Base-by-base conservation (phyloP, 2,113 vertebrate species). In the Tichodroma muraria region DNA sequence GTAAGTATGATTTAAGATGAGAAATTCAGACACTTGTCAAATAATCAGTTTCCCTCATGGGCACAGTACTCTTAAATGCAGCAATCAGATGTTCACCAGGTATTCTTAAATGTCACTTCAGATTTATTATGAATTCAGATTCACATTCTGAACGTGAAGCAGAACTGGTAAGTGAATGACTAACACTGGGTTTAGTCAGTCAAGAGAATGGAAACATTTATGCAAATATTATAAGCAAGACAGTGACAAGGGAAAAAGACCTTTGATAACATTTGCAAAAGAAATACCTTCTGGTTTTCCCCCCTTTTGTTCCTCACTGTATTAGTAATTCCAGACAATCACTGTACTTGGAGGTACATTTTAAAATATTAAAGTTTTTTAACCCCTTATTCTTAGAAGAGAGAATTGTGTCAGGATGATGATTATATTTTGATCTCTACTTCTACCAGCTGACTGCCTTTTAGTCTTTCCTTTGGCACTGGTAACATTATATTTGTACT, bases 391-490 rank as follows among this genome's bases (percentile, higher is more conserved):
- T 83, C 24, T 85, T 90, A 73, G 56, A 64, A 68, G 52, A 85
- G 25, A 79, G 19, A 85, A 71, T 31, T 63, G 63, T 72, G 23
- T 59, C 66, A 78, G 38, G 40, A 79, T 27, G 66, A 38, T 11
- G 42, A 69, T 60, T 86, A 7, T 49, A 56, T 47, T n/a, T 86
- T 84, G 44, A 82, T 78, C 56, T 71, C 61, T 79, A 57, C 52
- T 87, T 89, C 49, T 68, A 72, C 77, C 28, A 88, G 53, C 56
- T 65, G 82, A 42, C 94, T 91, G 38, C 73, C 91, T 84, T 83
- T 86, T 87, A 42, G 80, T 61, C 49, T 50, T 85, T 89, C 79
- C 60, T 91, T 68, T 95, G 95, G 93, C 95, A 96, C 79, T 81
- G 45, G 71, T 47, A 82, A 83, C 83, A 24, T 79, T 81, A 73